Evolutionary conservation across 2,113 vertebrate genomes (phyloP).

Genomic region (Vicugna pacos): DNA sequence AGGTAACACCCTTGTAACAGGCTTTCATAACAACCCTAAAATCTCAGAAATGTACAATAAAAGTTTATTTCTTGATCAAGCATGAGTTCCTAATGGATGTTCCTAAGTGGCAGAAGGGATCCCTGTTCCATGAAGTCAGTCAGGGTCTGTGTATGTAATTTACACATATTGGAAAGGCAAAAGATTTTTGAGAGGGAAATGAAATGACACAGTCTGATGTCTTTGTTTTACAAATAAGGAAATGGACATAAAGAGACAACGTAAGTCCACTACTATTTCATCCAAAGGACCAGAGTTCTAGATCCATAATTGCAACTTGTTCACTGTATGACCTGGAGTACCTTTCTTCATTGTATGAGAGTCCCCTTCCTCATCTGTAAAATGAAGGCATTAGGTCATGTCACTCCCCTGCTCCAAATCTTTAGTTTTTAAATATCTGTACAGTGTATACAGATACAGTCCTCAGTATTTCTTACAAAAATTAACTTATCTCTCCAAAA

Average conservation of each 20-base stretch:
- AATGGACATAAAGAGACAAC: neutral
- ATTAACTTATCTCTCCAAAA: conserved; percentile 18
- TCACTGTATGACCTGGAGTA: neutral
- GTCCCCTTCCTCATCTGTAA: neutral
- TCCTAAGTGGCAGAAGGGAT: neutral
- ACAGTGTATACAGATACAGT: neutral
- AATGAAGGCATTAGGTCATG: neutral
- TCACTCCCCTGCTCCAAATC: neutral
- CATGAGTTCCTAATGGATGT: neutral
- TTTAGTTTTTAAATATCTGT: neutral
- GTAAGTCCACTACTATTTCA: neutral
- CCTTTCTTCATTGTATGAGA: neutral
- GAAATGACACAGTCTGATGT: neutral
- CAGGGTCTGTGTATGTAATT: neutral
- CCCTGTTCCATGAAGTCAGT: neutral
- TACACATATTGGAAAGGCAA: neutral
- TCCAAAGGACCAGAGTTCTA: neutral
- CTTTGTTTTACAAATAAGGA: conserved; percentile 2
- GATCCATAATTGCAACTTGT: neutral
- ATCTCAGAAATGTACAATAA: neutral
- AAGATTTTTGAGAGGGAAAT: neutral
- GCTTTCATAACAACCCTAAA: neutral
- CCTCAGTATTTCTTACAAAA: conserved; percentile 16
- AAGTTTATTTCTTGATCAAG: neutral
- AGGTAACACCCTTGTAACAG: neutral